phyloP scores from a whole-genome alignment of 2,113 vertebrate species.

The Tyto alba region DNA sequence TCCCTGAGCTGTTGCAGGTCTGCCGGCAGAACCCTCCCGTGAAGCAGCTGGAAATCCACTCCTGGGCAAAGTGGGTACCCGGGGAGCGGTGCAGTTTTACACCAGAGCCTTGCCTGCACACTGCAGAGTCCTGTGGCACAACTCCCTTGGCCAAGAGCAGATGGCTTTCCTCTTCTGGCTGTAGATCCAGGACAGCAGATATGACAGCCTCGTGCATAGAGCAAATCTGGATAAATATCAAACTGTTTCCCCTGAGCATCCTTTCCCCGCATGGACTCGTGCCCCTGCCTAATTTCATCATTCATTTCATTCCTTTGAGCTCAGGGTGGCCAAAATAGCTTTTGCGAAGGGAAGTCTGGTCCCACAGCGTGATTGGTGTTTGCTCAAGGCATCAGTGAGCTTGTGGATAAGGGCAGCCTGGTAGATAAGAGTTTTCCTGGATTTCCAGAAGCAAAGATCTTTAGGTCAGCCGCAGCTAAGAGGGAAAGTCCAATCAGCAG shows the following conservation, averaged over 20 bases:
- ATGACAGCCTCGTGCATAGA: background rate
- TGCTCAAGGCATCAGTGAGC: background rate
- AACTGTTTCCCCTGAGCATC: background rate
- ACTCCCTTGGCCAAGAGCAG: accelerated
- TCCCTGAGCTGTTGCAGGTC: background rate
- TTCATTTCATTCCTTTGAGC: background rate
- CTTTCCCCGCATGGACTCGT: accelerated
- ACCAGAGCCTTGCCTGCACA: background rate
- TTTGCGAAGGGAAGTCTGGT: background rate
- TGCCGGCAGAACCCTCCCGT: background rate
- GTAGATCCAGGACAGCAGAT: background rate
- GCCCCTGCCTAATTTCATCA: background rate
- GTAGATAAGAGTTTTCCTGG: background rate
- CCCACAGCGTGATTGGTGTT: background rate
- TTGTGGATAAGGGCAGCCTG: background rate
- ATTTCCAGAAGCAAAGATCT: background rate
- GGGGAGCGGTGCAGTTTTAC: background rate
- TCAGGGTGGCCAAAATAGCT: background rate
- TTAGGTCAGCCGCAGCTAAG: background rate
- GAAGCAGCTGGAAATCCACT: background rate
- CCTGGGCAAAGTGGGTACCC: background rate
- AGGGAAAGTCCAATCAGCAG: background rate
- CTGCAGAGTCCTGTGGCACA: background rate
- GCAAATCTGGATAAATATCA: accelerated
- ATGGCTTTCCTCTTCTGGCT: background rate